These are phyloP conservation scores for Melanargia galathea DNA, from an alignment of 2,888 invertebrate genomes.

Conservation along the genomic window DNA sequence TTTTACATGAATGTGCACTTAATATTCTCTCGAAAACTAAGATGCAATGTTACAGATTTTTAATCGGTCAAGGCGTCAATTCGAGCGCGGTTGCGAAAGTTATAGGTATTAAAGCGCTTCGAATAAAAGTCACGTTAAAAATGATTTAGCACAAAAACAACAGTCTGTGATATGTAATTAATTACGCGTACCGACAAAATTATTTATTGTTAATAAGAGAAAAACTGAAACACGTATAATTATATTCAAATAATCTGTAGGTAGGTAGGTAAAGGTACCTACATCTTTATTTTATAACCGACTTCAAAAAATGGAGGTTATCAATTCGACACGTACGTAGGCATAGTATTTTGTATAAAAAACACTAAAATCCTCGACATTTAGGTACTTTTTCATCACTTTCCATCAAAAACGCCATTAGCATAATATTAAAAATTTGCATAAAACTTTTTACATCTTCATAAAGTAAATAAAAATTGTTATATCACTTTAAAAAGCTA, in stretches of 20 bases:
- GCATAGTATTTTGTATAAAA: too few species aligned
- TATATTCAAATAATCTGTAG: too few species aligned
- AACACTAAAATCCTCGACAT: too few species aligned
- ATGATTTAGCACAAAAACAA: slow-evolving; percentile 1
- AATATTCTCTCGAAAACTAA: slow-evolving; percentile 25
- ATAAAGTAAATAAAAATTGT: slow-evolving; percentile 10
- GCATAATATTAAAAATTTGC: slow-evolving; percentile 1
- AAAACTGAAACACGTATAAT: too few species aligned
- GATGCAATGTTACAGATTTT: slow-evolving; percentile 29
- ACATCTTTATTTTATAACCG: too few species aligned
- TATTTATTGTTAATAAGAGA: too few species aligned
- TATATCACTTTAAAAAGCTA: slow-evolving; percentile 17
- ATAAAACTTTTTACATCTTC: slow-evolving; percentile 9
- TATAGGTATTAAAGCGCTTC: slow-evolving; percentile 22
- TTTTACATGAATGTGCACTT: slow-evolving; percentile 17
- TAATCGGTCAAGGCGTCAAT: slow-evolving; percentile 34
- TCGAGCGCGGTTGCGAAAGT: slow-evolving; percentile 34
- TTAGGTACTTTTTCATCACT: background rate
- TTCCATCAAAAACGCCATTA: slow-evolving; percentile 1
- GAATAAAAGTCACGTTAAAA: slow-evolving; percentile 6
- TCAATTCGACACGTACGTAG: too few species aligned
- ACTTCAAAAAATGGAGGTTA: too few species aligned
- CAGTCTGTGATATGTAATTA: too few species aligned
- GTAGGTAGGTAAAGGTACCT: too few species aligned
- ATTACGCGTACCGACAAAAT: too few species aligned